Conservation (phyloP, 2,113 vertebrate genomes). For the Rafetus swinhoei region DNA sequence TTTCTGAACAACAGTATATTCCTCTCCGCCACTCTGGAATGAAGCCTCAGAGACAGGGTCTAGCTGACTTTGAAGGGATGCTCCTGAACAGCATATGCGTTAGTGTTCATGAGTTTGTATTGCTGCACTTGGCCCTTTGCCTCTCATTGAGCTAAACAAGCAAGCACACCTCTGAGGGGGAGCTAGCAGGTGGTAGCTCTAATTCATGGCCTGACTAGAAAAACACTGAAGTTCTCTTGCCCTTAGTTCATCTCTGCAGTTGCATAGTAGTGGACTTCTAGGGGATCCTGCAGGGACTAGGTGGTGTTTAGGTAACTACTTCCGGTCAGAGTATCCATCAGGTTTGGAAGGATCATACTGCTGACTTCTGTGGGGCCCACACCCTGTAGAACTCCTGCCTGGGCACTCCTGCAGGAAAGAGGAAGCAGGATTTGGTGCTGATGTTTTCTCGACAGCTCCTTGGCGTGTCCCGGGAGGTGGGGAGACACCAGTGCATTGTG, state of each 20-base stretch:
- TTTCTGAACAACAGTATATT: neutral
- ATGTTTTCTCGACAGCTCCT: neutral
- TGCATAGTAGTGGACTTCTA: neutral
- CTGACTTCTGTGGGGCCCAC: accelerated
- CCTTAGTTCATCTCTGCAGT: neutral
- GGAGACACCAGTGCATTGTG: neutral
- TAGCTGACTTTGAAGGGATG: no score
- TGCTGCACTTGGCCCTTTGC: neutral
- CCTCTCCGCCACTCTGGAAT: neutral
- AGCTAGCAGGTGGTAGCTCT: neutral
- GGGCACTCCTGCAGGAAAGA: neutral
- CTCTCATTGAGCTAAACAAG: neutral
- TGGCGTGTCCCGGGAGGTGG: neutral
- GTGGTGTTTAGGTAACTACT: neutral
- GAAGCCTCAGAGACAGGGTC: neutral
- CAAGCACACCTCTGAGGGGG: neutral
- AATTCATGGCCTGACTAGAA: neutral
- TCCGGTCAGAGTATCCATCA: accelerated
- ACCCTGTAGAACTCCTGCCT: neutral
- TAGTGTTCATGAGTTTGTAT: neutral
- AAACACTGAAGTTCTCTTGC: neutral
- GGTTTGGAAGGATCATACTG: neutral
- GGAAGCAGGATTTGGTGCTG: neutral
- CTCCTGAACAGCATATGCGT: neutral
- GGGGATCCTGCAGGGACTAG: neutral